These are phyloP conservation scores for Latrodectus geometricus DNA, from an alignment of 1,140 invertebrate species.

Conservation along the genomic window DNA sequence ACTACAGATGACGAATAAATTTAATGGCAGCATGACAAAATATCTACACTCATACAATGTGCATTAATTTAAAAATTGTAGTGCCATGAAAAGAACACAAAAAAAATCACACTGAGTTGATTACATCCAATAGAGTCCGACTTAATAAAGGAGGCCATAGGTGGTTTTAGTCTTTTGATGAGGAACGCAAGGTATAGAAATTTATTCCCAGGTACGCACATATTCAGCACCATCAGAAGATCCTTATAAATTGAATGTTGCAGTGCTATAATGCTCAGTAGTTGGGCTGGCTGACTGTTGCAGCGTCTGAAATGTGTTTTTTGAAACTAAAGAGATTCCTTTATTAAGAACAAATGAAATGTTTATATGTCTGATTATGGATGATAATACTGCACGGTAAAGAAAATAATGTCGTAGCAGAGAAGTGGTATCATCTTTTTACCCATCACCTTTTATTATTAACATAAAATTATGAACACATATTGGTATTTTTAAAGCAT, in stretches of 20 bases:
- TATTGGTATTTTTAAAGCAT: neutral
- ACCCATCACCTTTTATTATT: neutral
- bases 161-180: conserved; percentile 3
- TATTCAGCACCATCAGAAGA: neutral
- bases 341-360: neutral
- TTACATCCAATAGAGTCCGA: neutral
- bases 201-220: neutral
- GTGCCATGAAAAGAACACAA: neutral
- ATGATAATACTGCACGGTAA: conserved; percentile 46
- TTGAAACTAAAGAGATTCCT: too few relatives aligned
- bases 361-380: neutral
- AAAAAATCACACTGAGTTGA: neutral
- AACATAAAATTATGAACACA: conserved; percentile 40
- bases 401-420: neutral
- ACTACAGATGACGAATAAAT: neutral
- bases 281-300: neutral
- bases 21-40: conserved; percentile 34
- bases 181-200: neutral
- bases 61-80: neutral
- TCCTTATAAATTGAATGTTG: neutral
- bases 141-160: conserved; percentile 1
- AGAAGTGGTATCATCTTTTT: too few relatives aligned
- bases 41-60: neutral
- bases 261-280: conserved; percentile 20
- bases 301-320: too few relatives aligned